Conservation (phyloP, 2,113 vertebrate genomes). For the Gavialis gangeticus region DNA sequence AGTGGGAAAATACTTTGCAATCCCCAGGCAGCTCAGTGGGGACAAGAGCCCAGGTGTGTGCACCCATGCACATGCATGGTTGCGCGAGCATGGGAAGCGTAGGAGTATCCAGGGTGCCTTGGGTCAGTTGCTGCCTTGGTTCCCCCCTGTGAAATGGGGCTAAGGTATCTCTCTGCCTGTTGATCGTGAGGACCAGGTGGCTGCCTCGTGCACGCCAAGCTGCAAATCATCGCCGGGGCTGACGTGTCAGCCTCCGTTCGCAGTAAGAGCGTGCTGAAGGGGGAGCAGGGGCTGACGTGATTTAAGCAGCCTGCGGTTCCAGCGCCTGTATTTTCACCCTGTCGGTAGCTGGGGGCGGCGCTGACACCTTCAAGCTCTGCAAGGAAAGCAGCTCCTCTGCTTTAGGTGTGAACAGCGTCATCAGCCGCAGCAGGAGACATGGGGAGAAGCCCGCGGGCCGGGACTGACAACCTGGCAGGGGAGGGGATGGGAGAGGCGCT, state of each 20-base stretch:
- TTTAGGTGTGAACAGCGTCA: not conserved
- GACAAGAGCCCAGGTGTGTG: not conserved
- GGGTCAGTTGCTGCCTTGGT: not conserved
- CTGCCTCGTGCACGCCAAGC: not conserved
- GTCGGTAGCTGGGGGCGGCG: not conserved
- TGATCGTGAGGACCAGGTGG: not conserved
- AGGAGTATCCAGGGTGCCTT: not conserved
- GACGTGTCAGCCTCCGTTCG: not conserved
- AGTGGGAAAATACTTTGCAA: not conserved
- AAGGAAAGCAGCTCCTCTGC: not conserved
- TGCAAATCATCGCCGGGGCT: not conserved
- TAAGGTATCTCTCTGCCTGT: not conserved
- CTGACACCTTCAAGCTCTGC: not conserved
- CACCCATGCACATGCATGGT: not conserved
- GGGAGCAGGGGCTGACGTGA: not conserved
- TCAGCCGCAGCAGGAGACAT: not conserved
- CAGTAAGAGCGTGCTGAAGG: not conserved
- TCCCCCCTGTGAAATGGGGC: not conserved
- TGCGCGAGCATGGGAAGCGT: not conserved
- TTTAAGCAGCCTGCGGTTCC: not conserved
- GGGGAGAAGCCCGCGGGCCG: accelerated
- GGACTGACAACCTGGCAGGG: accelerated
- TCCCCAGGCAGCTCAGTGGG: no score
- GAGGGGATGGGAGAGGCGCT: not conserved
- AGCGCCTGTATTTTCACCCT: not conserved